Base-by-base conservation (phyloP, 2,888 invertebrate genomes). In the Chirona hameri region DNA sequence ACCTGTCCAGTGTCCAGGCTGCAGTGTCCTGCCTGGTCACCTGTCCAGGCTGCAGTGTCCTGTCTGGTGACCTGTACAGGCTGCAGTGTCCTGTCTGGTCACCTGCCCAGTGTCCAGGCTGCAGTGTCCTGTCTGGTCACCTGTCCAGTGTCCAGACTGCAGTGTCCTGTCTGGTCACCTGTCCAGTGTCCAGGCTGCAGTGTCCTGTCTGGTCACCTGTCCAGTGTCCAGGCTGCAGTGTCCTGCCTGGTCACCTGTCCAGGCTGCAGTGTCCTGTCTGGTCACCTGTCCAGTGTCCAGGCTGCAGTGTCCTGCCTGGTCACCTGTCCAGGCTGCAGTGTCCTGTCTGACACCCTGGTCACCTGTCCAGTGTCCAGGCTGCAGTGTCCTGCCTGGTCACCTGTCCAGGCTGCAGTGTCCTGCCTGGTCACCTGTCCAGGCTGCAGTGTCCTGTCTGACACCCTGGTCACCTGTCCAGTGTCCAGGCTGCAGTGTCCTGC, bases 101-200 rank as follows among this genome's bases (percentile, higher is more conserved):
- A n/a, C 12, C 27, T 24, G 65, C 27, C n/a, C n/a, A n/a, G n/a
- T n/a, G n/a, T n/a, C 52, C 52, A 80, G 80, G 80, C 52, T 80
- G 80, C 80, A 80, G 80, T 80, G 52, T 27, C 80, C 52, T 80
- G 80, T 27, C 12, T 48, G 15, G 48, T 14, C 80, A n/a, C n/a
- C n/a, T n/a, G n/a, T n/a, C n/a, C n/a, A n/a, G n/a, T n/a, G 39
- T 39, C 39, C 39, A 39, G 39, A 2, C 39, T 39, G 39, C 39
- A 39, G 39, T 39, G 39, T 7, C 7, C 39, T 39, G 39, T 39
- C 65, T 27, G 65, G 65, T 10, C n/a, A n/a, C 12, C 27, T n/a
- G n/a, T n/a, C n/a, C n/a, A n/a, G n/a, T 24, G 65, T 15, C 52
- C 52, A 80, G 80, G 80, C 52, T 80, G 80, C 80, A 80, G 80